Conservation (phyloP, 2,113 vertebrate genomes). For the Pyxicephalus adspersus region DNA sequence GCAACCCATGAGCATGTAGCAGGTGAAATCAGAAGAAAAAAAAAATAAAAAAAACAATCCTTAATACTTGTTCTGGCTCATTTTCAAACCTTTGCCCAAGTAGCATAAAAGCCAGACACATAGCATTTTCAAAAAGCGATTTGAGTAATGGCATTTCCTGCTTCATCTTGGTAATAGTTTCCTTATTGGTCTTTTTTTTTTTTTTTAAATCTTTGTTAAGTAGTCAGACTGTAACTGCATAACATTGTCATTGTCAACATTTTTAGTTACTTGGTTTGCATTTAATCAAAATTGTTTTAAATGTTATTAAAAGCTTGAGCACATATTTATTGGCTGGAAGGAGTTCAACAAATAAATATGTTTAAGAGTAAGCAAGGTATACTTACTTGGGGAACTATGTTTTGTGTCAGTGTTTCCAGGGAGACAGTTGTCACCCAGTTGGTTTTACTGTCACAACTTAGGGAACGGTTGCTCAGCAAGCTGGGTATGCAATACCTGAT, state of each 20-base stretch:
- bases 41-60: too few relatives aligned
- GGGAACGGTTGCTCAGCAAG: slow-evolving; percentile 62
- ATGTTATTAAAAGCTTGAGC: slow-evolving; percentile 62
- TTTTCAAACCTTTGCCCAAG: too few relatives aligned
- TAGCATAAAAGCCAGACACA: too few relatives aligned
- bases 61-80: too few relatives aligned
- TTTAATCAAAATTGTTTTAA: slow-evolving; percentile 61
- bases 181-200: too few relatives aligned
- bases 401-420: slow-evolving; percentile 77
- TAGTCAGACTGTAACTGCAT: slow-evolving; percentile 21
- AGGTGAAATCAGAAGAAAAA: too few relatives aligned
- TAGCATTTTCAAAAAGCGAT: too few relatives aligned
- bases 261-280: neutral
- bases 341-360: slow-evolving; percentile 55
- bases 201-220: too few relatives aligned
- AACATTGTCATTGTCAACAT: slow-evolving; percentile 60
- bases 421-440: slow-evolving; percentile 73
- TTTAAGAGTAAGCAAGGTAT: slow-evolving; percentile 23
- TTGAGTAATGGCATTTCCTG: neutral
- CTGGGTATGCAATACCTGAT: slow-evolving; percentile 55
- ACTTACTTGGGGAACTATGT: slow-evolving; percentile 59
- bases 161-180: too few relatives aligned
- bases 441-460: slow-evolving; percentile 69
- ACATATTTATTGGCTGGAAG: slow-evolving; percentile 58
- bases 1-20: too few relatives aligned